Evolutionary conservation across 2,113 vertebrate genomes (phyloP).

Genomic region (Rafetus swinhoei): DNA sequence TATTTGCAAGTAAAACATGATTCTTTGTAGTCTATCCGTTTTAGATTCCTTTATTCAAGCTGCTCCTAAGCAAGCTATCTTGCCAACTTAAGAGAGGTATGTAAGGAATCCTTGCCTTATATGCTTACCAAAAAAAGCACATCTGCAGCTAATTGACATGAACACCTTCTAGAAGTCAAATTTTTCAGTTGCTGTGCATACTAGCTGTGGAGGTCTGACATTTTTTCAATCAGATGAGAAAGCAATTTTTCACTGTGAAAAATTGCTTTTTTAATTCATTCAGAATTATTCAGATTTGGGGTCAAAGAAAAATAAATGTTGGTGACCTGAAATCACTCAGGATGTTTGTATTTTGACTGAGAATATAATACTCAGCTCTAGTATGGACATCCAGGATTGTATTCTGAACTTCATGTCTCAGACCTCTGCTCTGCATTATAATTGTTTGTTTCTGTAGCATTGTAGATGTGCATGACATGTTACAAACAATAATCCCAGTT

Average conservation of each 20-base stretch:
- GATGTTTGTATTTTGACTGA: neutral
- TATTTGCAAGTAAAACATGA: neutral
- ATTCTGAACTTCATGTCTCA: neutral
- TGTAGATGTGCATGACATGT: neutral
- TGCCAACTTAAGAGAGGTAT: neutral
- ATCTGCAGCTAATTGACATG: neutral
- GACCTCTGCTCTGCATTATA: neutral
- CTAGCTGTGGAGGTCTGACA: neutral
- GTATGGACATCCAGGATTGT: neutral
- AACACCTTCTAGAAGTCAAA: constrained; percentile 31
- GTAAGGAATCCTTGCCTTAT: constrained; percentile 28
- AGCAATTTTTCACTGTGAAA: neutral
- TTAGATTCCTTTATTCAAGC: constrained; percentile 42
- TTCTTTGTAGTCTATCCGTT: constrained; percentile 10
- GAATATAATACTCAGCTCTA: neutral
- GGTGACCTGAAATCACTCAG: neutral
- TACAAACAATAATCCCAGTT: neutral
- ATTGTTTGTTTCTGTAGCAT: neutral
- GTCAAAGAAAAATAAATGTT: neutral
- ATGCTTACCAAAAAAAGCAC: neutral
- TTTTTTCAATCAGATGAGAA: neutral
- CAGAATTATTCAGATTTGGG: neutral
- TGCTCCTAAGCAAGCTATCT: constrained; percentile 26
- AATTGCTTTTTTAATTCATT: neutral
- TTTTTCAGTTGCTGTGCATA: neutral